phyloP scores from a whole-genome alignment of 1,140 invertebrate species.

The Anadara kagoshimensis region DNA sequence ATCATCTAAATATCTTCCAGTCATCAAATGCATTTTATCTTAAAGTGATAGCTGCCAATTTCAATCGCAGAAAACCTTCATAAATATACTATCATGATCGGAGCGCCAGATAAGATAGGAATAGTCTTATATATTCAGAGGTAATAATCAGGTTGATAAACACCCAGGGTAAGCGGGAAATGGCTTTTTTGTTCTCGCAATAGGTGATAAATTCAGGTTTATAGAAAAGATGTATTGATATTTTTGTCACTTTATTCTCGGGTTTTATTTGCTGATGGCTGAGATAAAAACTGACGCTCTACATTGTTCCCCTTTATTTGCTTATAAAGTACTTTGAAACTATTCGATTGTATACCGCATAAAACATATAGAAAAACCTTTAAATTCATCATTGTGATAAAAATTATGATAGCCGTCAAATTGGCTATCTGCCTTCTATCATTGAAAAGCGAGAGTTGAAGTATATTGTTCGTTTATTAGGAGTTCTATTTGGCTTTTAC shows the following conservation, averaged over 20 bases:
- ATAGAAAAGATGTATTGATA: constrained; percentile 20
- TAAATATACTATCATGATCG: constrained; percentile 27
- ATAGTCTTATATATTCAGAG: constrained; percentile 5
- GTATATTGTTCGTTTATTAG: no score
- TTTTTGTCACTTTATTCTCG: constrained; percentile 14
- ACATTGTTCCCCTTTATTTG: constrained; percentile 16
- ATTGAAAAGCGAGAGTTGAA: no score
- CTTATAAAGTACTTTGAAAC: constrained; percentile 21
- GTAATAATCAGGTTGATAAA: constrained; percentile 11
- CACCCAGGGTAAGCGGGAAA: constrained; percentile 18
- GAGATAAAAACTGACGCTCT: constrained; percentile 26
- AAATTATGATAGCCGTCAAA: background rate
- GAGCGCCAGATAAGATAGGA: constrained; percentile 16
- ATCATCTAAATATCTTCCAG: constrained; percentile 12
- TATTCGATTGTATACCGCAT: background rate
- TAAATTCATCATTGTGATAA: background rate
- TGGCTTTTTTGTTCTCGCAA: constrained; percentile 13
- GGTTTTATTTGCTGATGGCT: constrained; percentile 21
- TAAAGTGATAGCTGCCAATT: constrained; percentile 23
- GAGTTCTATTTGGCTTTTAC: no score
- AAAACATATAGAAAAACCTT: no score
- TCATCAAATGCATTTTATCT: constrained; percentile 28
- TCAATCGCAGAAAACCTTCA: constrained; percentile 26
- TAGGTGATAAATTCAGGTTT: constrained; percentile 22
- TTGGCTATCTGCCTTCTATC: background rate